A percentile compares a stretch with the other conserved stretches of the same genome.
Conservation (phyloP, 1,140 invertebrate genomes). For the Sipha flava region DNA sequence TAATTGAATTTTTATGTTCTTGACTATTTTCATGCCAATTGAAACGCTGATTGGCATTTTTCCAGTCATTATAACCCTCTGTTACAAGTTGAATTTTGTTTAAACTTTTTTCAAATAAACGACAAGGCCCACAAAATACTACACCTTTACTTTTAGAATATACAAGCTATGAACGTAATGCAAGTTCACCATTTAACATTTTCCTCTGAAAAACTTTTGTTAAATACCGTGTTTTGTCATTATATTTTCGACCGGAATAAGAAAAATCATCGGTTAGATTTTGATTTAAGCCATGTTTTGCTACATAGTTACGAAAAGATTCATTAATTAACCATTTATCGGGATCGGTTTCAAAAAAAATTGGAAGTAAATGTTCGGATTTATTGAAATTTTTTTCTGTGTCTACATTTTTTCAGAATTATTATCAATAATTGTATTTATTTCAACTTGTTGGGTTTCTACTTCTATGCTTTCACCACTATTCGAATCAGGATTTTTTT, state of each 20-base stretch:
- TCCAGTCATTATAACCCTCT: slow-evolving; percentile 40
- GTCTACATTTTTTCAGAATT: not conserved
- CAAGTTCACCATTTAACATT: slow-evolving; percentile 38
- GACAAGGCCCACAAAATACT: slow-evolving; percentile 39
- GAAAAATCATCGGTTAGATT: not conserved
- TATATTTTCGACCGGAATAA: slow-evolving; percentile 33
- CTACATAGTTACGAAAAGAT: not conserved
- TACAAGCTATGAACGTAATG: slow-evolving; percentile 36
- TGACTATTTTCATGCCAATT: slow-evolving; percentile 37
- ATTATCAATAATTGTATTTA: not conserved
- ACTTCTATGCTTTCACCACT: not conserved
- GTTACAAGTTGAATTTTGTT: slow-evolving; percentile 20
- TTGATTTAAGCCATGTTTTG: not conserved
- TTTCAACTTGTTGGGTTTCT: not conserved
- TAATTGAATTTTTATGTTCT: slow-evolving; percentile 34
- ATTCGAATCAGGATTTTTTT: not conserved
- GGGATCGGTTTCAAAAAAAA: slow-evolving; percentile 3
- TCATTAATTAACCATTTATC: slow-evolving; percentile 17
- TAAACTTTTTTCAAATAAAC: slow-evolving; percentile 34
- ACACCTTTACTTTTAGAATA: slow-evolving; percentile 39
- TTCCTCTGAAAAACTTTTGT: slow-evolving; percentile 36
- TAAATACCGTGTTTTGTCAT: slow-evolving; percentile 35
- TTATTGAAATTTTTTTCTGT: not conserved
- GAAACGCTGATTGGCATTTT: slow-evolving; percentile 36
- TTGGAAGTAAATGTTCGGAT: not conserved